Percentiles rank a stretch among this genome's conserved stretches.
These are phyloP conservation scores for Scaptomyza parva DNA, from an alignment of 2,888 invertebrate species.

Conservation along the genomic window DNA sequence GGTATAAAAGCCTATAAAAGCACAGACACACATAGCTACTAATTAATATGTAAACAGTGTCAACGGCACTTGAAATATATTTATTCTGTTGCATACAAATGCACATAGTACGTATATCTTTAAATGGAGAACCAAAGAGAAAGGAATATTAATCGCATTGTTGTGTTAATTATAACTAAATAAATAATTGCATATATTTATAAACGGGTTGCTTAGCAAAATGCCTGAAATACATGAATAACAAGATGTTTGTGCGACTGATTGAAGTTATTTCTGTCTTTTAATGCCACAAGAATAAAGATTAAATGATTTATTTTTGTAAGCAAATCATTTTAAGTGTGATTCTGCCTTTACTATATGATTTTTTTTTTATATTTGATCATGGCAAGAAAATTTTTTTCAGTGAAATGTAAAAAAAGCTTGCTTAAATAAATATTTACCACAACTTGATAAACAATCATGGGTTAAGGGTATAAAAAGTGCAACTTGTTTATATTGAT, in stretches of 20 bases:
- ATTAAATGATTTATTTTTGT: background rate
- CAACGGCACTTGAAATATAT: constrained; percentile 34
- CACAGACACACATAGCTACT: too few species aligned
- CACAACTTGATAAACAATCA: too few species aligned
- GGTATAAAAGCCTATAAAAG: too few species aligned
- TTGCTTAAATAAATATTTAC: too few species aligned
- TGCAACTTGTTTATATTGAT: background rate
- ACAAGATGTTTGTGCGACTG: background rate
- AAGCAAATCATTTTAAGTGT: background rate
- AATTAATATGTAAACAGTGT: constrained; percentile 41
- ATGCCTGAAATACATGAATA: background rate
- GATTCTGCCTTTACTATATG: too few species aligned
- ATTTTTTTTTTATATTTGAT: too few species aligned
- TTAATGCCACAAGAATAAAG: background rate
- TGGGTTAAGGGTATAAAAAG: too few species aligned
- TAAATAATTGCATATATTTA: background rate
- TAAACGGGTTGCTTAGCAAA: constrained; percentile 3
- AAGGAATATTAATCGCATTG: constrained; percentile 15
- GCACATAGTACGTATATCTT: too few species aligned
- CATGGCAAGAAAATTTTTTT: too few species aligned
- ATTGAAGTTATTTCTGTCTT: background rate
- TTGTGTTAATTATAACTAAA: constrained; percentile 3
- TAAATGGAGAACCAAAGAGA: constrained; percentile 10
- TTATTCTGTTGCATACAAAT: constrained; percentile 10
- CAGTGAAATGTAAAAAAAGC: too few species aligned